Conservation (phyloP, 2,113 vertebrate genomes). For the Craseonycteris thonglongyai region DNA sequence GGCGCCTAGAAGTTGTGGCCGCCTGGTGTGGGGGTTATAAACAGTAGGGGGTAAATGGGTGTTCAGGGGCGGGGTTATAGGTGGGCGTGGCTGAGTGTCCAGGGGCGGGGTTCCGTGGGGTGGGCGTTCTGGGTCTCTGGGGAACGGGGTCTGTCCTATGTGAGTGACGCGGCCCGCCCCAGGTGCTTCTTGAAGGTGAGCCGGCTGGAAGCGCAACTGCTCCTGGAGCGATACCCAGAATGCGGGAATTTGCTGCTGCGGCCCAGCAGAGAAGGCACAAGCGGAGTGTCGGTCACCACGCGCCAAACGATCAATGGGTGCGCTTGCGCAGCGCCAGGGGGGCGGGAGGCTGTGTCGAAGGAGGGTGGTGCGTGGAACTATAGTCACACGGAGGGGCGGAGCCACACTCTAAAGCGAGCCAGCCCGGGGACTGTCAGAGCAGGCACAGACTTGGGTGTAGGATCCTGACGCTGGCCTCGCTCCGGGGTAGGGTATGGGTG, state of each 20-base stretch:
- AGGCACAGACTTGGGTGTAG: no score
- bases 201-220: slow-evolving; percentile 79
- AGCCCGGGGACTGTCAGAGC: rapidly evolving
- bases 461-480: background rate
- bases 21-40: no score
- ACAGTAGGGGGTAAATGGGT: background rate
- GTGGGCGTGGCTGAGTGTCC: rapidly evolving
- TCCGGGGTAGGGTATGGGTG: background rate
- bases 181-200: slow-evolving; percentile 83
- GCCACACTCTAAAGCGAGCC: background rate
- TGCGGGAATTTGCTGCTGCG: slow-evolving; percentile 85
- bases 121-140: background rate
- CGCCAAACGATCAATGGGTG: slow-evolving; percentile 81
- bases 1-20: background rate
- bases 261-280: slow-evolving; percentile 66
- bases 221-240: slow-evolving; percentile 78
- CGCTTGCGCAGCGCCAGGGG: background rate
- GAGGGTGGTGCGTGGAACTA: rapidly evolving
- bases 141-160: background rate
- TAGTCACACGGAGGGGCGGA: background rate
- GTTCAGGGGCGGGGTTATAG: rapidly evolving
- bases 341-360: rapidly evolving
- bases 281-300: slow-evolving; percentile 79
- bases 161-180: background rate
- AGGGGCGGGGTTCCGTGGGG: no score